Evolutionary conservation across 2,113 vertebrate species (phyloP), one percentile per base, ranked within the genome.

Genomic region (Lutjanus erythropterus): DNA sequence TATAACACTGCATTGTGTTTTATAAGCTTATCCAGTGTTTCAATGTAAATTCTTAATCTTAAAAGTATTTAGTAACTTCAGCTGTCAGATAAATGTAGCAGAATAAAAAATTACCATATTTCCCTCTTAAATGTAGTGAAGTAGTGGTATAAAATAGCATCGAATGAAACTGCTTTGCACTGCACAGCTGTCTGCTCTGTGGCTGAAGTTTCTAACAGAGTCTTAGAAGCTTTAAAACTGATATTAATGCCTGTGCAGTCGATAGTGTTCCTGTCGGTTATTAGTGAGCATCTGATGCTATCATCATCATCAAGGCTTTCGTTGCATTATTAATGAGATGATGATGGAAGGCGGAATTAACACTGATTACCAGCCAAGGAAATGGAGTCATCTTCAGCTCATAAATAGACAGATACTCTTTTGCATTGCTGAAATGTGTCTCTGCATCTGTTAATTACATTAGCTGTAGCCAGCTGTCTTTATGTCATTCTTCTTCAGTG

Each of bases 251-350:
- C 27, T 14, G 31, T 39, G 73, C 31, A 0, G 78, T 75, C 9
- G 1, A 71, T 76, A 23, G 42, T 53, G 37, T 56, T 50, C 49
- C 72, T 65, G 49, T 46, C 9, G 0, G 80, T 76, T 81, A 85
- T 84, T 80, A 81, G 61, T 1, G 25, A 83, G 80, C 80, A 75
- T 88, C 50, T 72, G 82, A 84, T 67, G 74, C 41, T 39, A 49
- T 72, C 75, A 62, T 73, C 68, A 74, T 78, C 78, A 55, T 77
- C 49, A 35, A 52, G 52, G 65, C 71, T 71, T 75, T 64, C 11
- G 31, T 50, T 87, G 88, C 79, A 86, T 88, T 81, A 85, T 84
- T 87, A 81, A 91, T 80, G 50, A 87, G 62, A 71, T 62, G 80
- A 80, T 84, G 86, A 85, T 75, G 58, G 76, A 71, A 41, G 49